Evolutionary conservation across 1,140 invertebrate genomes (phyloP), one percentile per base, ranked within the genome.

Genomic region (Phortica variegata): DNA sequence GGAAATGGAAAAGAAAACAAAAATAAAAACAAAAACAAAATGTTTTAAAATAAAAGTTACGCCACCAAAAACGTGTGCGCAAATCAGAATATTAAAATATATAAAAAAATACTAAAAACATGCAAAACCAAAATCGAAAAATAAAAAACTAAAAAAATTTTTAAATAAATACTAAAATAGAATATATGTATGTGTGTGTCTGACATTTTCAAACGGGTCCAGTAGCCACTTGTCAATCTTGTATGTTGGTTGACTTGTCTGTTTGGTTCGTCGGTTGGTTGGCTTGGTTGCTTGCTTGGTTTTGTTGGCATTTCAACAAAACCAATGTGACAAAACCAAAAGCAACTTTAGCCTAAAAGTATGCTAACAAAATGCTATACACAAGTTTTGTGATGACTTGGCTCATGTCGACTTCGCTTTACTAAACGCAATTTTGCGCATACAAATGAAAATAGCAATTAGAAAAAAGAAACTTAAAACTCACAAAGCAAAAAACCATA

Each of bases 191-290:
- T 29, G 58, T 69, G 49, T 63, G 63, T 63, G 68, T 68, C 68
- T 68, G 63, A 68, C 63, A 68, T 68, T 68, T 69, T 68, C n/a
- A 68, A 68, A 63, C 63, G 63, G 63, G 47, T n/a, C 51, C 63
- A 68, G 63, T 68, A 57, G 65, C 57, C 63, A 68, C 63, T 68
- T 68, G 63, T 68, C 63, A 68, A 66, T 66, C 63, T 66, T 47
- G 32, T 40, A 13, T 40, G 37, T 41, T 15, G 41, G 13, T 31
- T 31, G 16, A 8, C 43, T 31, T 40, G 8, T 42, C 26, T 44
- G 15, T 26, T n/a, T 55, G 19, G 16, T 40, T n/a, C 29, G 31
- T 45, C 16, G 49, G 41, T 52, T 9, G 23, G 46, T 43, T 12
- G 15, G 32, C 21, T n/a, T 43, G 33, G 37, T 19, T 23, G 13